These are phyloP conservation scores for Acanthis flammea DNA, from an alignment of 2,797 vertebrate genomes.

Conservation along the genomic window DNA sequence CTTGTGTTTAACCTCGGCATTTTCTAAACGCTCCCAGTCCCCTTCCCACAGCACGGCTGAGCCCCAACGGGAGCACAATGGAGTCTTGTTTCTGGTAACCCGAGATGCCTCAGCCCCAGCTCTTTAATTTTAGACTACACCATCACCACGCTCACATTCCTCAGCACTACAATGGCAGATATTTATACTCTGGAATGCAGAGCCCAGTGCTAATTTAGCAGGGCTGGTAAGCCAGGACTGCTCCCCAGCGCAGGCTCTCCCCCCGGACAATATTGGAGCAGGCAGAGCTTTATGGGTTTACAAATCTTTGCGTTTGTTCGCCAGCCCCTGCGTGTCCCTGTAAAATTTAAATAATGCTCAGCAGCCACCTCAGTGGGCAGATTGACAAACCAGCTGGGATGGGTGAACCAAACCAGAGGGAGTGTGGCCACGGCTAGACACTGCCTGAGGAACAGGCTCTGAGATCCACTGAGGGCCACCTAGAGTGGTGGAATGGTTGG, in stretches of 20 bases:
- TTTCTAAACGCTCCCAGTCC: conserved; percentile 1
- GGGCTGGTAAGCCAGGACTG: conserved; percentile 13
- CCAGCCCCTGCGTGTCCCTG: not conserved
- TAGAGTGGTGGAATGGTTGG: no score
- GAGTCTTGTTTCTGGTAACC: conserved; percentile 76
- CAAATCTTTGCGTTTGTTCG: not conserved
- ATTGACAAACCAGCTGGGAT: not conserved
- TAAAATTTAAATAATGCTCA: not conserved
- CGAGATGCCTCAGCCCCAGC: conserved; percentile 59
- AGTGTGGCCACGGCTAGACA: fast-evolving
- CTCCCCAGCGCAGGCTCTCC: not conserved
- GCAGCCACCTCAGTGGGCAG: not conserved
- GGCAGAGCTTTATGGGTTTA: not conserved
- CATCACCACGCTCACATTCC: conserved; percentile 66
- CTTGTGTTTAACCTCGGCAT: not conserved
- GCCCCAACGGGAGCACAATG: conserved; percentile 69
- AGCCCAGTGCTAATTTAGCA: conserved; percentile 42
- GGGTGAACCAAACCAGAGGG: not conserved
- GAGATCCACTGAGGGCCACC: not conserved
- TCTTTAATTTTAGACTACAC: conserved; percentile 72
- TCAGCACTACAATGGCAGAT: conserved; percentile 72
- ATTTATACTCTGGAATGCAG: conserved; percentile 74
- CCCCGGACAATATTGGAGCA: not conserved
- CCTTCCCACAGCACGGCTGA: not conserved
- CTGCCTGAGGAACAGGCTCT: fast-evolving